Evolutionary conservation across 1,140 invertebrate species (phyloP), one percentile per base, ranked within the genome.

Genomic region (Babylonia areolata): DNA sequence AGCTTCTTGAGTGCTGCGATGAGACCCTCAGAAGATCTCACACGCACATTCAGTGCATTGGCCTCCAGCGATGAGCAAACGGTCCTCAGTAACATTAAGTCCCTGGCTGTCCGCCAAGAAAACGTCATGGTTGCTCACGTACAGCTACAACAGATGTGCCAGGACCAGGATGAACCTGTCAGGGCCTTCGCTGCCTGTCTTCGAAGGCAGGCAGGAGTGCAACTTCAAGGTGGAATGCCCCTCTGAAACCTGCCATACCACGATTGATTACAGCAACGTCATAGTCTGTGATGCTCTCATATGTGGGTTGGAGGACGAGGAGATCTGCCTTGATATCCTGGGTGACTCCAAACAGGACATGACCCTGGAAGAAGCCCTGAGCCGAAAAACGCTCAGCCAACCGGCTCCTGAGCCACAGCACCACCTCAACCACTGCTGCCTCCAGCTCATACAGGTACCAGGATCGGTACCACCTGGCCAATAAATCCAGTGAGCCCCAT

Each of bases 1-100:
- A 90, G 58, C 86, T 90, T 0, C 64, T 91, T 0, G 86, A 88
- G 83, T 90, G 90, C 31, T 91, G 90, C 84, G 86, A 88, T 73
- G 89, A 91, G 35, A 17, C 46, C 2, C 84, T 89, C 0, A 40
- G 88, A 1, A 87, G 85, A 91, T 35, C 85, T 91, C 28, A 91
- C 87, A 31, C 51, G 89, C 37, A 58, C 84, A 42, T 87, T 12
- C 28, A 85, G 87, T 33, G 90, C 81, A 6, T 78, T 5, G 9
- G 84, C 88, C 11, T 81, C 87, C 69, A 81, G 87, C 15, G 89
- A 89, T 20, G 42, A 28, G 17, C 84, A 85, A 20, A 89, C 88
- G 1, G n/a, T n/a, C n/a, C n/a, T n/a, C n/a, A n/a, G n/a, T n/a
- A n/a, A n/a, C n/a, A n/a, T n/a, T n/a, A 78, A 84, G 33, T 85